Evolutionary conservation across 2,113 vertebrate species (phyloP).

Genomic region (Oceanodroma tethys): DNA sequence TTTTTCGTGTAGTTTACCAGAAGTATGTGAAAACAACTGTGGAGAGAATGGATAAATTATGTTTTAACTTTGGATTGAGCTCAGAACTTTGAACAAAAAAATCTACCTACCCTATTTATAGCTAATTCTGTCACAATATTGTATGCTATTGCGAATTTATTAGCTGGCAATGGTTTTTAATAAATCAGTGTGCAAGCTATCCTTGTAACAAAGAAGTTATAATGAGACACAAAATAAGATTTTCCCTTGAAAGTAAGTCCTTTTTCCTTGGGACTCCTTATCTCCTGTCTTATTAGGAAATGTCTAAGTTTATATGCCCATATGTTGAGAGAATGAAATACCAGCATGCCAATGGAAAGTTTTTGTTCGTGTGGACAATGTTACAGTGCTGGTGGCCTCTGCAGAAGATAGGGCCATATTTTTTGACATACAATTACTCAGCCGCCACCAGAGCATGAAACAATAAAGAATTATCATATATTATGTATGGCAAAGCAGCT

Average conservation of each 20-base stretch:
- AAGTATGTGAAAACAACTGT: slow-evolving; percentile 33
- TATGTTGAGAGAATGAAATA: background rate
- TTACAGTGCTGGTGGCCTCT: background rate
- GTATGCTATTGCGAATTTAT: slow-evolving; percentile 9
- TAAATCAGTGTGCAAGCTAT: background rate
- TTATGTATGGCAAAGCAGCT: background rate
- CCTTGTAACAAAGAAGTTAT: background rate
- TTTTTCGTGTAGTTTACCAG: background rate
- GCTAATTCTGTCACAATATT: background rate
- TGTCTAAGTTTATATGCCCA: background rate
- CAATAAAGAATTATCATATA: background rate
- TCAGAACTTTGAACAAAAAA: background rate
- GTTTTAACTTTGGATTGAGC: slow-evolving; percentile 25
- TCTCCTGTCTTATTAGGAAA: background rate
- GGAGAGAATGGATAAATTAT: slow-evolving; percentile 14
- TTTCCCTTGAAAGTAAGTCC: background rate
- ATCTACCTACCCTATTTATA: slow-evolving; percentile 45
- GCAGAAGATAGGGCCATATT: background rate
- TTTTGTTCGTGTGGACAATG: background rate
- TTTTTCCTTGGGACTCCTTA: background rate
- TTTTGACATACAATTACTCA: background rate
- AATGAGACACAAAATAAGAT: background rate
- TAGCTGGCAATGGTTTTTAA: background rate
- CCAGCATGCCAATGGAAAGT: background rate
- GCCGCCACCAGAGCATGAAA: background rate